A percentile compares a stretch with the other conserved stretches of the same genome.
These are phyloP conservation scores for Mechanitis messenoides DNA, from an alignment of 2,888 invertebrate species.

Conservation along the genomic window DNA sequence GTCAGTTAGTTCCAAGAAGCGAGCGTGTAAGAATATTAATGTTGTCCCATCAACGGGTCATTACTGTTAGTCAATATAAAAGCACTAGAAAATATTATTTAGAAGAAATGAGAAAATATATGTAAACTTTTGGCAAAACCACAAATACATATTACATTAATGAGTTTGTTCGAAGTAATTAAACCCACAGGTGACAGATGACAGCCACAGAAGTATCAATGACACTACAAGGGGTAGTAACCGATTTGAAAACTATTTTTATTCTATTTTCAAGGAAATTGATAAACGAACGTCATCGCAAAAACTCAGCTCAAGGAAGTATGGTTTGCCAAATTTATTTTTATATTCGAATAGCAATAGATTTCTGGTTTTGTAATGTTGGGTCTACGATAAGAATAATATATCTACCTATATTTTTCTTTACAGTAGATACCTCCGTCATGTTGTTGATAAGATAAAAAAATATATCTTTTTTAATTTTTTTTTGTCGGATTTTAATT, in stretches of 20 bases:
- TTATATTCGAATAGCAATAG: conserved; percentile 43
- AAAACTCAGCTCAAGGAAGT: conserved; percentile 60
- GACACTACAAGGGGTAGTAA: conserved; percentile 8
- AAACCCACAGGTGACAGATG: background rate
- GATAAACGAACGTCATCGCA: conserved; percentile 41
- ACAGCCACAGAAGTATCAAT: background rate
- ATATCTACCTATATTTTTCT: background rate
- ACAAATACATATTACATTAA: too few species aligned
- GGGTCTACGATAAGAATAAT: background rate
- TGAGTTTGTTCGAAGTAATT: background rate
- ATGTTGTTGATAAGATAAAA: too few species aligned
- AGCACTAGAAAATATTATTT: too few species aligned
- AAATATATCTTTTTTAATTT: too few species aligned
- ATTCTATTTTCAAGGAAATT: conserved; percentile 24
- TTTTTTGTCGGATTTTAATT: too few species aligned
- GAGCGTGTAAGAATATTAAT: conserved; percentile 11
- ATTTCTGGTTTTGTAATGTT: conserved; percentile 35
- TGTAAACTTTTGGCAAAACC: too few species aligned
- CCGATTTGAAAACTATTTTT: conserved; percentile 11
- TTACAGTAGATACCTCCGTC: background rate
- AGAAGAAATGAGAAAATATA: too few species aligned
- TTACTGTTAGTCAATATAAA: too few species aligned
- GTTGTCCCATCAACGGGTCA: background rate
- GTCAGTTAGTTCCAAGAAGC: conserved; percentile 13
- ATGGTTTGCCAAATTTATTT: conserved; percentile 64